A percentile compares a stretch with the other conserved stretches of the same genome.
Conservation (phyloP, 2,797 vertebrate species). For the Pseudomugil tenellus region DNA sequence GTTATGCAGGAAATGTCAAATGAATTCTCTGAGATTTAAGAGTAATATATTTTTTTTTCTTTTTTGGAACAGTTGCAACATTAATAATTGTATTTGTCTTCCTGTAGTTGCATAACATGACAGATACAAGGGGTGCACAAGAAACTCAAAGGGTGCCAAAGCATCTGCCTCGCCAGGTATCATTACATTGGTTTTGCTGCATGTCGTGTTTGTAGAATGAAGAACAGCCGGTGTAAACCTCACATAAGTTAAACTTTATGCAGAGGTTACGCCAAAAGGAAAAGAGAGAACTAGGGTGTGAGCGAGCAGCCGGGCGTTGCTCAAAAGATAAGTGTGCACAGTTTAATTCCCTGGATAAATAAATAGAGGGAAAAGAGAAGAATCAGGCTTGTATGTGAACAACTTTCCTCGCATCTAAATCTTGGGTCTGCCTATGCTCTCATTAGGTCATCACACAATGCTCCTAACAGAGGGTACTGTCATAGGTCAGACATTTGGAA, state of each 20-base stretch:
- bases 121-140: background rate
- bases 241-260: background rate
- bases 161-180: background rate
- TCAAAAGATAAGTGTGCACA: slow-evolving; percentile 29
- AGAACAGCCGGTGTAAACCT: background rate
- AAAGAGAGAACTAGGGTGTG: slow-evolving; percentile 25
- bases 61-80: background rate
- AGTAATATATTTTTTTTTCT: background rate
- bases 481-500: slow-evolving; percentile 91
- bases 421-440: slow-evolving; percentile 84
- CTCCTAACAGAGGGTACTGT: slow-evolving; percentile 87
- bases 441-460: slow-evolving; percentile 89
- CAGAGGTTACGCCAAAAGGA: background rate
- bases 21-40: background rate
- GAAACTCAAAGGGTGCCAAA: background rate
- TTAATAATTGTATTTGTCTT: background rate
- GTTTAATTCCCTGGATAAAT: slow-evolving; percentile 46
- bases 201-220: background rate
- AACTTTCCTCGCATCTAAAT: slow-evolving; percentile 70
- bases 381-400: slow-evolving; percentile 36
- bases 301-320: slow-evolving; percentile 36
- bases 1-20: background rate
- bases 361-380: slow-evolving; percentile 25
- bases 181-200: background rate
- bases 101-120: background rate